Conservation (phyloP, 2,888 invertebrate species). For the Lithodes maja region DNA sequence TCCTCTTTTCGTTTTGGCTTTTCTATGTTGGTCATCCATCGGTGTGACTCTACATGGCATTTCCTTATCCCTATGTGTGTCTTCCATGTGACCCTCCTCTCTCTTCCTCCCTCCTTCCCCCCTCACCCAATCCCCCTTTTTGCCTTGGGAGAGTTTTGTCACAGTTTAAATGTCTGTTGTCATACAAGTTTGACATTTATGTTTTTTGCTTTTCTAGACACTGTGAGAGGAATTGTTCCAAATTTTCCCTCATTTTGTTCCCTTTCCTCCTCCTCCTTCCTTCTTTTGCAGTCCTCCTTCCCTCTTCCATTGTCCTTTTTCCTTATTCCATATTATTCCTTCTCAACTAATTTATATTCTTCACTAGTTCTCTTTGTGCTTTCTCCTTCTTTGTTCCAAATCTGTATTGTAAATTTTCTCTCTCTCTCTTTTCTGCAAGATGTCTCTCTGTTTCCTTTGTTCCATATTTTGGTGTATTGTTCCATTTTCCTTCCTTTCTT, state of each 20-base stretch:
- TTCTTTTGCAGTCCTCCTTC: neutral
- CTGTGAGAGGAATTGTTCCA: constrained; percentile 30
- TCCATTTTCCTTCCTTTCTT: neutral
- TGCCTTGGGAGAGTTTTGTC: constrained; percentile 41
- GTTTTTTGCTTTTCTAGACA: neutral
- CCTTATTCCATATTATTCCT: neutral
- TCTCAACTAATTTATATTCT: neutral
- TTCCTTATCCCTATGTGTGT: neutral
- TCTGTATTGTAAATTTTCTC: neutral
- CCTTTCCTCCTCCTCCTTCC: neutral
- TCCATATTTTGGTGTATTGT: neutral
- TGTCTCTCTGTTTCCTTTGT: neutral
- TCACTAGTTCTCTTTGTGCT: neutral
- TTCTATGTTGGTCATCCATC: constrained; percentile 48
- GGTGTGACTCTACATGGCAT: constrained; percentile 52
- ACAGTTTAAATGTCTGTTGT: constrained; percentile 28
- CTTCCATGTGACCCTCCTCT: neutral
- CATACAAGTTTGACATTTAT: neutral
- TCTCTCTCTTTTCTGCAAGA: neutral
- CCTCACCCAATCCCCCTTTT: neutral
- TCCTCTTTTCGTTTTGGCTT: constrained; percentile 21
- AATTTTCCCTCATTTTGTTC: constrained; percentile 28
- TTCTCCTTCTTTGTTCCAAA: neutral
- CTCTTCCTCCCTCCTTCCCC: neutral
- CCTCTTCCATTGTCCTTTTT: neutral